A percentile compares a stretch with the other conserved stretches of the same genome.
Conservation (phyloP, 1,140 invertebrate species). For the Aphelinus atriplicis region DNA sequence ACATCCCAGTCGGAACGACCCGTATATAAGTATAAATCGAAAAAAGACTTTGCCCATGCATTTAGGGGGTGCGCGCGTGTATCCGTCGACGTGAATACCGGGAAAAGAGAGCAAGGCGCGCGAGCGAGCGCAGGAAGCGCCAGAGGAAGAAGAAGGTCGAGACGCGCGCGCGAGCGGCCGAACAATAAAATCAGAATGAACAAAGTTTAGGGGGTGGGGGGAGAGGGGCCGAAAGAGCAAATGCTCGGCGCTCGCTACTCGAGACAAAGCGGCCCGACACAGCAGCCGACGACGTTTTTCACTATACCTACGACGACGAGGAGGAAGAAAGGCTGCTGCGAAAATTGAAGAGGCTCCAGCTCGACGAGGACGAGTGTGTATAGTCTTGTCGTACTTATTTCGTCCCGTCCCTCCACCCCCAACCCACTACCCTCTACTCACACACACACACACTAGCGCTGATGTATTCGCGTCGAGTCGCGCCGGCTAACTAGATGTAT, state of each 20-base stretch:
- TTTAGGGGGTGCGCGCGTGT: background rate
- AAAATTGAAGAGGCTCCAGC: constrained; percentile 1
- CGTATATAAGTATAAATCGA: no score
- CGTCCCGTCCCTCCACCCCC: no score
- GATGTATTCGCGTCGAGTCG: no score
- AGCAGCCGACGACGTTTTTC: constrained; percentile 7
- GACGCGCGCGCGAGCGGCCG: background rate
- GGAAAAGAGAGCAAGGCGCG: background rate
- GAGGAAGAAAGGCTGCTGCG: background rate
- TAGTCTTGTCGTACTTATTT: background rate
- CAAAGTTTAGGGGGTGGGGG: background rate
- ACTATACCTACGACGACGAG: background rate
- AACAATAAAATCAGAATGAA: constrained; percentile 28
- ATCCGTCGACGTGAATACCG: background rate
- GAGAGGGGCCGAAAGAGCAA: constrained; percentile 15
- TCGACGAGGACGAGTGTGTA: background rate
- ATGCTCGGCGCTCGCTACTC: constrained; percentile 9
- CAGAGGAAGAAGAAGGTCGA: background rate
- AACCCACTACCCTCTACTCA: no score
- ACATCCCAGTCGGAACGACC: no score
- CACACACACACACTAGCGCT: no score
- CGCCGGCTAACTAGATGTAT: no score
- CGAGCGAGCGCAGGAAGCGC: background rate
- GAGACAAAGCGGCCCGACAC: constrained; percentile 20
- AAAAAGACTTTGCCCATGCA: no score